A percentile compares a stretch with the other conserved stretches of the same genome.
Conservation (phyloP, 2,797 vertebrate species). For the Tokudaia muenninki region DNA sequence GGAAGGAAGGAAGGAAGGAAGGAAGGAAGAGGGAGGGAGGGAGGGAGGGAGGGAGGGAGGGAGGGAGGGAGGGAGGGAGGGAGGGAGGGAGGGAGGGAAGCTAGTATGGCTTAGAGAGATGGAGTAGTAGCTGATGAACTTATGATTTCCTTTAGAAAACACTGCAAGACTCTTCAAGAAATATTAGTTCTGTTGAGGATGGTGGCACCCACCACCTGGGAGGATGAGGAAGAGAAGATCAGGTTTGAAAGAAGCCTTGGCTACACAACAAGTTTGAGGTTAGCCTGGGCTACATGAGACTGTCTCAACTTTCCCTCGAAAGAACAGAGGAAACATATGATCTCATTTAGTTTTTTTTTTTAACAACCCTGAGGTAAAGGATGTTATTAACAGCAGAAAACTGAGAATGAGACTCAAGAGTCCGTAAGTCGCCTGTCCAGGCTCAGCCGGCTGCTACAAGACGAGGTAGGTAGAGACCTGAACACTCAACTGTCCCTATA, state of each 20-base stretch:
- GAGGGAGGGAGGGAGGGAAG: not conserved
- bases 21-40: not conserved
- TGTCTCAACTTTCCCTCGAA: not conserved
- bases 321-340: not conserved
- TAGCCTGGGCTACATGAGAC: not conserved
- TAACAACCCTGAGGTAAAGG: constrained; percentile 36
- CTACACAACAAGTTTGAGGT: not conserved
- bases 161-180: not conserved
- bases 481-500: constrained; percentile 17
- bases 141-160: constrained; percentile 44
- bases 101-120: not conserved
- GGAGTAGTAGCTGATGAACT: not conserved
- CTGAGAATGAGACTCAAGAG: not conserved
- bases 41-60: not conserved
- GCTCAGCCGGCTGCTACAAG: not conserved
- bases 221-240: not conserved
- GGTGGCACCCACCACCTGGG: not conserved
- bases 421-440: constrained; percentile 10
- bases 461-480: not conserved
- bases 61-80: too few species aligned
- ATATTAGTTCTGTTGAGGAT: not conserved
- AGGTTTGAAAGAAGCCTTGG: not conserved
- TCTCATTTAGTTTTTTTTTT: not conserved
- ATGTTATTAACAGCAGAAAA: constrained; percentile 50
- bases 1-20: too few species aligned